These are phyloP conservation scores for Pelobates cultripes DNA, from an alignment of 2,797 vertebrate species.

Conservation along the genomic window DNA sequence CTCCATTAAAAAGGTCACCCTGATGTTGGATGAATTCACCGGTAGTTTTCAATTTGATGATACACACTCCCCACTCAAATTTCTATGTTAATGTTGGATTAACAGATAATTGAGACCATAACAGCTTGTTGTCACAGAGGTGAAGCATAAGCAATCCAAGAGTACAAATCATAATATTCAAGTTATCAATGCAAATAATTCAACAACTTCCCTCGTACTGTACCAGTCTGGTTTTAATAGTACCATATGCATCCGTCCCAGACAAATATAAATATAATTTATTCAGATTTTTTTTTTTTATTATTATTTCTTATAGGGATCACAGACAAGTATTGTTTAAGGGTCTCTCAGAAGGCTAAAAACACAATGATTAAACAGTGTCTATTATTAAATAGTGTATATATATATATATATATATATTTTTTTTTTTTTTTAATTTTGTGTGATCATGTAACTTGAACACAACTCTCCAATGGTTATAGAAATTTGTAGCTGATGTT, in stretches of 20 bases:
- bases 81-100: background rate
- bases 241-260: background rate
- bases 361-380: no score
- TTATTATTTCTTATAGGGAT: background rate
- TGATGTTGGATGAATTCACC: background rate
- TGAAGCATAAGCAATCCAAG: background rate
- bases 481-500: no score
- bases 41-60: constrained; percentile 2
- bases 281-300: background rate
- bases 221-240: background rate
- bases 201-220: background rate
- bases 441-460: no score
- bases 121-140: constrained; percentile 1
- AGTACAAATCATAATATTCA: background rate
- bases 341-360: no score
- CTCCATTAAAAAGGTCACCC: background rate
- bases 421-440: no score
- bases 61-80: background rate
- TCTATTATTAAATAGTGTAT: no score
- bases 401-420: no score
- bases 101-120: constrained; percentile 7
- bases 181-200: background rate
- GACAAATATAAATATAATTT: background rate
- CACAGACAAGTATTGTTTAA: no score
- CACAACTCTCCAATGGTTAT: no score